Evolutionary conservation across 2,888 invertebrate species (phyloP).

Genomic region (Pyrrhia umbra): DNA sequence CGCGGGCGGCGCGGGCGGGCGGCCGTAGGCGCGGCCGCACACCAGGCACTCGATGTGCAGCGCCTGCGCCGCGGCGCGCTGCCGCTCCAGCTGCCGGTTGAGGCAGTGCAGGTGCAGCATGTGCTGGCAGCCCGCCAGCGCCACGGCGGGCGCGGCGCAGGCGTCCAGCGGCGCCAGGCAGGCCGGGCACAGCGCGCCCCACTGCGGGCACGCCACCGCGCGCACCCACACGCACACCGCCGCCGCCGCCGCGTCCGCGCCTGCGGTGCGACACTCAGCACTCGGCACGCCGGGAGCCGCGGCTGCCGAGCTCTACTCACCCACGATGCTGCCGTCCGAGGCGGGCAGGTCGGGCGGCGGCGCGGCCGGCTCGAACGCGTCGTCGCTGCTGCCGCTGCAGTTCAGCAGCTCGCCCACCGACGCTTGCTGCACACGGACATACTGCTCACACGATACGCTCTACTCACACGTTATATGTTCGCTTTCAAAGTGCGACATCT

Average conservation of each 20-base stretch:
- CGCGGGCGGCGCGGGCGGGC: conserved; percentile 90
- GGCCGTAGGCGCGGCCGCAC: conserved; percentile 95
- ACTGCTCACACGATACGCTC: neutral
- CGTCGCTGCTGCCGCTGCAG: conserved; percentile 93
- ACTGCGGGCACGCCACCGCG: conserved; percentile 91
- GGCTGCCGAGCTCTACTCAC: conserved; percentile 48
- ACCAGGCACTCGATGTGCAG: conserved; percentile 96
- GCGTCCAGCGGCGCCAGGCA: conserved; percentile 91
- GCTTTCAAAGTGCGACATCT: no score
- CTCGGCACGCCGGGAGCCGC: no score
- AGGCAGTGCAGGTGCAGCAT: conserved; percentile 92
- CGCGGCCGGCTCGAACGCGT: conserved; percentile 89
- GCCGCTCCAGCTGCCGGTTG: conserved; percentile 90
- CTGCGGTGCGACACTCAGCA: no score
- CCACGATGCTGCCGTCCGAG: conserved; percentile 62
- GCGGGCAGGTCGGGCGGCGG: conserved; percentile 47
- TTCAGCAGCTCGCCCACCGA: conserved; percentile 92
- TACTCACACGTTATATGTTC: no score
- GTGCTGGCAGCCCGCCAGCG: conserved; percentile 94
- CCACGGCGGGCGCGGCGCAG: conserved; percentile 89
- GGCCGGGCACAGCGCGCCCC: conserved; percentile 93
- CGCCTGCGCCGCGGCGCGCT: conserved; percentile 92
- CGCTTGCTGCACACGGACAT: conserved; percentile 71
- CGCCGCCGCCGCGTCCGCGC: conserved; percentile 54
- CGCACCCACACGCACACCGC: conserved; percentile 91